Evolutionary conservation across 2,113 vertebrate species (phyloP).

Genomic region (Antigone vipio): DNA sequence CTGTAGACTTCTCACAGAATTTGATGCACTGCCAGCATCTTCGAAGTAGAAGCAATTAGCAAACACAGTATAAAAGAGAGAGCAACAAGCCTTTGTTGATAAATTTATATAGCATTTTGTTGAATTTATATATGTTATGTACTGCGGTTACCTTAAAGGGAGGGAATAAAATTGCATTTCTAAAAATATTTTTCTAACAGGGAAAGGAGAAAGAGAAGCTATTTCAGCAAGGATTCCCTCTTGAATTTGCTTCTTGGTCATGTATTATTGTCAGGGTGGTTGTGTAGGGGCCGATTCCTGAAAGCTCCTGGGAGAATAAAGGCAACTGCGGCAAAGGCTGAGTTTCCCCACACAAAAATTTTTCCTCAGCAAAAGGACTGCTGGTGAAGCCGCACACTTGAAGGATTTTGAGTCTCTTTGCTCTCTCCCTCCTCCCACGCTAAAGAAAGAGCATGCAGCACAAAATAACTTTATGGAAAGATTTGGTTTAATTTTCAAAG

Average conservation of each 20-base stretch:
- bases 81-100: neutral
- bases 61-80: neutral
- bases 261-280: neutral
- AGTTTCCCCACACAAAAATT: rapidly evolving
- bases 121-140: neutral
- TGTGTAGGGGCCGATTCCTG: neutral
- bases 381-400: neutral
- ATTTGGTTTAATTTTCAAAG: neutral
- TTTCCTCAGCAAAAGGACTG: neutral
- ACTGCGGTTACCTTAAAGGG: neutral
- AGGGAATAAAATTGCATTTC: neutral
- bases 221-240: neutral
- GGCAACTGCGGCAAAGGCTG: neutral
- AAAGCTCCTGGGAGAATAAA: neutral
- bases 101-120: neutral
- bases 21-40: neutral
- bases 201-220: neutral
- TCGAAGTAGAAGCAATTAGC: neutral
- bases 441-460: neutral
- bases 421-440: neutral
- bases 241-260: neutral
- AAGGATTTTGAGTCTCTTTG: neutral
- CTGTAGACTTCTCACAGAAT: neutral
- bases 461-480: neutral
- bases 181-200: neutral